These are phyloP conservation scores for Pao palembangensis DNA, from an alignment of 2,113 vertebrate species.

Conservation along the genomic window DNA sequence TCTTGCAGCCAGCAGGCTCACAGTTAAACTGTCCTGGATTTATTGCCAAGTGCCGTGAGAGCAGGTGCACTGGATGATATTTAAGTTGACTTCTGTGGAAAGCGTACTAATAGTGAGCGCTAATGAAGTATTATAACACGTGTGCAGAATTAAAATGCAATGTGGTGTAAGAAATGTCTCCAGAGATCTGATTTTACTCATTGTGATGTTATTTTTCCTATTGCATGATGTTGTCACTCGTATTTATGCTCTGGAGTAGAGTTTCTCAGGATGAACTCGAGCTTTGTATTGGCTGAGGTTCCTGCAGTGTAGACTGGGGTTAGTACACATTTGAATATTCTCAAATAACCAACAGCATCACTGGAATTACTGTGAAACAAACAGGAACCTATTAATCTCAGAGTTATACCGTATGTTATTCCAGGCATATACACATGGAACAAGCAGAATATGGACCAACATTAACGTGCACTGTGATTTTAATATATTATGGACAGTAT, in stretches of 20 bases:
- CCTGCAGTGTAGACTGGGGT: slow-evolving; percentile 52
- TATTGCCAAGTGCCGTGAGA: neutral
- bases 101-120: neutral
- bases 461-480: too few species aligned
- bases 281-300: slow-evolving; percentile 52
- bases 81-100: slow-evolving; percentile 19
- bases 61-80: neutral
- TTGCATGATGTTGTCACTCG: slow-evolving; percentile 11
- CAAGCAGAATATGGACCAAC: too few species aligned
- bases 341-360: slow-evolving; percentile 24
- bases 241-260: slow-evolving; percentile 30
- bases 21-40: slow-evolving; percentile 18
- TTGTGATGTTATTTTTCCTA: neutral
- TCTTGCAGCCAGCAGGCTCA: slow-evolving; percentile 24
- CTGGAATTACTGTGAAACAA: neutral
- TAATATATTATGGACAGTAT: too few species aligned
- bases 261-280: slow-evolving; percentile 30
- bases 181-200: neutral
- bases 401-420: too few species aligned
- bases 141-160: too few species aligned
- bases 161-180: too few species aligned
- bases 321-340: slow-evolving; percentile 50
- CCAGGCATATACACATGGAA: too few species aligned
- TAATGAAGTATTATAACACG: slow-evolving; percentile 9
- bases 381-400: too few species aligned